Evolutionary conservation across 1,140 invertebrate genomes (phyloP).

Genomic region (Melanaphis sacchari): DNA sequence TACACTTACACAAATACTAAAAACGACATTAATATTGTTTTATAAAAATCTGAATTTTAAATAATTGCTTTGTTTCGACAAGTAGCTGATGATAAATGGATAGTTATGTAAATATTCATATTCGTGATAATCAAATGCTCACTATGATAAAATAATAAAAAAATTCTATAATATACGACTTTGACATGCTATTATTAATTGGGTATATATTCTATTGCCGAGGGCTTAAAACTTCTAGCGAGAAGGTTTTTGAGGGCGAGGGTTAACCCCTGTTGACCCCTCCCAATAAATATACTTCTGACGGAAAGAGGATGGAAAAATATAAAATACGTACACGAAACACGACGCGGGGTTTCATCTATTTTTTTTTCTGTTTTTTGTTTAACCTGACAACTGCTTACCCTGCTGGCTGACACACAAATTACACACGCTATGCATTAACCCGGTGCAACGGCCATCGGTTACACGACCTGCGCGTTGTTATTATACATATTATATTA

Average conservation of each 20-base stretch:
- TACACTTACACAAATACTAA: neutral
- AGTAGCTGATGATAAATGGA: neutral
- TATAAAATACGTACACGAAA: neutral
- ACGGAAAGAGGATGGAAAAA: neutral
- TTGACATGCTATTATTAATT: neutral
- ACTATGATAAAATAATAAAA: neutral
- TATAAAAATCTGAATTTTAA: neutral
- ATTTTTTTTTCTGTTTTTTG: neutral
- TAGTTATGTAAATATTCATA: neutral
- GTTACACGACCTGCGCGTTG: neutral
- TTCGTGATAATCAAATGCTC: neutral
- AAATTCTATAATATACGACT: neutral
- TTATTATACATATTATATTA: constrained; percentile 19
- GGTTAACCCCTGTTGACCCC: neutral
- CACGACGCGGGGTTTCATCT: neutral
- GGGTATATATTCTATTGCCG: neutral
- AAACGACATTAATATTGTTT: neutral
- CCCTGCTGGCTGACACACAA: constrained; percentile 13
- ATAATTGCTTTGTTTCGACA: neutral
- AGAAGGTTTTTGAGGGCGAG: neutral
- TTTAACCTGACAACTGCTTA: neutral
- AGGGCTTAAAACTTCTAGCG: neutral
- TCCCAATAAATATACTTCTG: neutral
- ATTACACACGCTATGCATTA: constrained; percentile 21
- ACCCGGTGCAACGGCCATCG: neutral